Evolutionary conservation across 2,113 vertebrate species (phyloP).

Genomic region (Scomber colias): DNA sequence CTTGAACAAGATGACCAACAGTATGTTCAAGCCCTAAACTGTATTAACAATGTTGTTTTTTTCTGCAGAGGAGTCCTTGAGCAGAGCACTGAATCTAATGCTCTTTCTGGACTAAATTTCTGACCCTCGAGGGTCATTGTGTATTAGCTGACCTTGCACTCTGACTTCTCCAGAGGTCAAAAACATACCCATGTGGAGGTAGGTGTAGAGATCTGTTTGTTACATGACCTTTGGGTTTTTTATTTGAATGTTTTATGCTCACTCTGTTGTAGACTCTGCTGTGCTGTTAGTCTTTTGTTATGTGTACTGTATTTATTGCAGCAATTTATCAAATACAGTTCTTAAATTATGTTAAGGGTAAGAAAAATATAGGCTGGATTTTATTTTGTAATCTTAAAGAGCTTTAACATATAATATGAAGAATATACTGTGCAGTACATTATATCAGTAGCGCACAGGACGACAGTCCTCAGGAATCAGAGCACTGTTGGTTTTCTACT

Average conservation of each 20-base stretch:
- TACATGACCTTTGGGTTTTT: slow-evolving; percentile 10
- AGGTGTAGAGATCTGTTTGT: background rate
- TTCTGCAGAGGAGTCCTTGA: background rate
- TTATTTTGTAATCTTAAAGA: background rate
- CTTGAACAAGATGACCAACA: background rate
- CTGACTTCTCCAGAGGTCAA: slow-evolving; percentile 5
- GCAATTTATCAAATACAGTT: background rate
- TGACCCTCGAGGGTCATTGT: background rate
- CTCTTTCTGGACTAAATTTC: slow-evolving; percentile 10
- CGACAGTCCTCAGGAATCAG: background rate
- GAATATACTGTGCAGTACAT: background rate
- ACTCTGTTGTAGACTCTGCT: background rate
- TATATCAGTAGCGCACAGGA: background rate
- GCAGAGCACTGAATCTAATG: background rate
- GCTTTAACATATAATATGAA: background rate
- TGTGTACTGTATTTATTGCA: no score
- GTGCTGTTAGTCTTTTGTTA: background rate
- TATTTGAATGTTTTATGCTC: background rate
- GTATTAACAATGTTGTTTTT: background rate
- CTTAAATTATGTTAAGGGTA: background rate
- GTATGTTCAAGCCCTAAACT: background rate
- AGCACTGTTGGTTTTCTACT: slow-evolving; percentile 26
- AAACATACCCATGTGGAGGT: background rate
- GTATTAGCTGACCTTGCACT: slow-evolving; percentile 9
- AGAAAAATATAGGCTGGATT: no score